Conservation (phyloP, 2,113 vertebrate genomes). For the Poicephalus meyeri region DNA sequence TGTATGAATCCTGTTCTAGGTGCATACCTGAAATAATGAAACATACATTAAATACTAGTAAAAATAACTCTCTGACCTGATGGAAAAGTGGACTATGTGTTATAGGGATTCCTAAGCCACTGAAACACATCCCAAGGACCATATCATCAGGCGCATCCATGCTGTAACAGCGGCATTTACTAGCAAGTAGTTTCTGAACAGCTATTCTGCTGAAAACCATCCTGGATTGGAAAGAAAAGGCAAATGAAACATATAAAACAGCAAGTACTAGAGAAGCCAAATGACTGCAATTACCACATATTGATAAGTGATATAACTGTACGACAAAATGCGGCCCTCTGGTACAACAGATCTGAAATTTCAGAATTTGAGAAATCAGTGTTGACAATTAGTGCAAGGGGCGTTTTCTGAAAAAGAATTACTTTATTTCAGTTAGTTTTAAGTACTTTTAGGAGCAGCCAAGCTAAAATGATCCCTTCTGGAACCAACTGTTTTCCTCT, state of each 20-base stretch:
- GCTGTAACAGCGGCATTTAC: slow-evolving; percentile 93
- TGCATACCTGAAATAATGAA: background rate
- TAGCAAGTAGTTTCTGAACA: slow-evolving; percentile 82
- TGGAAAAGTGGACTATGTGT: slow-evolving; percentile 96
- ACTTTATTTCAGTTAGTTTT: background rate
- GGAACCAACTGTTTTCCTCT: background rate
- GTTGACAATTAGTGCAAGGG: background rate
- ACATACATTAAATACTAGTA: background rate
- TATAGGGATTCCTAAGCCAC: slow-evolving; percentile 86
- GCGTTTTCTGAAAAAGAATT: background rate
- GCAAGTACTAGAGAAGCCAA: background rate
- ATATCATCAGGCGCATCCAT: slow-evolving; percentile 94
- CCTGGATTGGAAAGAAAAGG: slow-evolving; percentile 61
- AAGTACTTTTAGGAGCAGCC: background rate
- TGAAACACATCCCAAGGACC: slow-evolving; percentile 98
- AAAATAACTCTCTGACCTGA: slow-evolving; percentile 78
- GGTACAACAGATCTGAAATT: background rate
- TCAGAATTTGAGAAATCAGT: background rate
- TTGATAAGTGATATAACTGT: background rate
- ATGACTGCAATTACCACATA: background rate
- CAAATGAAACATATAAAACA: background rate
- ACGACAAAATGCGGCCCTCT: background rate
- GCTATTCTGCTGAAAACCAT: slow-evolving; percentile 95
- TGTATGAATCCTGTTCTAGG: background rate
- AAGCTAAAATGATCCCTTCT: background rate